Evolutionary conservation across 2,797 vertebrate genomes (phyloP).

Genomic region (Acanthurus tractus): DNA sequence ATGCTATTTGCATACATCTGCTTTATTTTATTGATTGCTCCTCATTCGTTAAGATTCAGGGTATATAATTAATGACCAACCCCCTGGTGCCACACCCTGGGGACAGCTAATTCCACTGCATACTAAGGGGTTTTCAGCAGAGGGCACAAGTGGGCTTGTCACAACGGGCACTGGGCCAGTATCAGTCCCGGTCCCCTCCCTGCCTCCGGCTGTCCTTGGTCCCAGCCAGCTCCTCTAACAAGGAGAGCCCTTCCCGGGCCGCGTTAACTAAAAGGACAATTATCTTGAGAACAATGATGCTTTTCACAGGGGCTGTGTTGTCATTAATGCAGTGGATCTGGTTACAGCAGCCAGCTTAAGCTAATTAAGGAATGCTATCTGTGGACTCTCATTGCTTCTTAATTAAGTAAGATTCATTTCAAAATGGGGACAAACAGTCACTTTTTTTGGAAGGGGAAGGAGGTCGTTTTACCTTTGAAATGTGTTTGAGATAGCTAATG

Average conservation of each 20-base stretch:
- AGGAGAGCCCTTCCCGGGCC: slow-evolving; percentile 85
- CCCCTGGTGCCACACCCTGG: slow-evolving; percentile 83
- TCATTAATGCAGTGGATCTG: slow-evolving; percentile 90
- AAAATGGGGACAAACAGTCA: slow-evolving; percentile 75
- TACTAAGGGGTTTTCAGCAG: slow-evolving; percentile 86
- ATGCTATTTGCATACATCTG: slow-evolving; percentile 91
- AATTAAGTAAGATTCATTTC: slow-evolving; percentile 88
- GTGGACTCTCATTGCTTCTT: slow-evolving; percentile 87
- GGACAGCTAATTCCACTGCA: slow-evolving; percentile 88
- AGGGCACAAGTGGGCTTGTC: slow-evolving; percentile 89
- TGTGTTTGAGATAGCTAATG: slow-evolving; percentile 49
- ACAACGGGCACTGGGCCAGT: slow-evolving; percentile 87
- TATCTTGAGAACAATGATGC: slow-evolving; percentile 91
- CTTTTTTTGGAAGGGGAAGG: slow-evolving; percentile 47
- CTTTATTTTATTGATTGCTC: slow-evolving; percentile 89
- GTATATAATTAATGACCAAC: slow-evolving; percentile 89
- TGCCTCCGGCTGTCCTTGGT: slow-evolving; percentile 86
- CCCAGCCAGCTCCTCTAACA: slow-evolving; percentile 86
- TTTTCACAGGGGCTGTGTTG: slow-evolving; percentile 89
- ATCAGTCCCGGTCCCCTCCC: slow-evolving; percentile 78
- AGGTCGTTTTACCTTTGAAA: slow-evolving; percentile 49
- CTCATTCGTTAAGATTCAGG: slow-evolving; percentile 89
- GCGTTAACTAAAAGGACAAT: slow-evolving; percentile 92
- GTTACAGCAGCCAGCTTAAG: slow-evolving; percentile 88
- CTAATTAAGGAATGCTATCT: slow-evolving; percentile 90